Evolutionary conservation across 2,797 vertebrate species (phyloP).

Genomic region (Rachycentron canadum): DNA sequence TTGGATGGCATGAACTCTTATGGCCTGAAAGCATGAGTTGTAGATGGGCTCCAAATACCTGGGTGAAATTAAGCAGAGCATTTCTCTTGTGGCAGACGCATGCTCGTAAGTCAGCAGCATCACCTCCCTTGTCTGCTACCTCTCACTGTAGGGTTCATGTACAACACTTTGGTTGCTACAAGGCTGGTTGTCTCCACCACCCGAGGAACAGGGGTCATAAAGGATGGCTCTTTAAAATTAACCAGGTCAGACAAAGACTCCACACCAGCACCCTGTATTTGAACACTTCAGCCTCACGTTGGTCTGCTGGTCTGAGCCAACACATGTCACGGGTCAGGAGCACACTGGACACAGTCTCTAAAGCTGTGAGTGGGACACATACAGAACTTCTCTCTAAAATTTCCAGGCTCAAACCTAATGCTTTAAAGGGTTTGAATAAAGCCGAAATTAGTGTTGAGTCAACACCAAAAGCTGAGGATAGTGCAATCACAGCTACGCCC

Average conservation of each 20-base stretch:
- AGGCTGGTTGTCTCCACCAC: slow-evolving; percentile 62
- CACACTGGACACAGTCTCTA: slow-evolving; percentile 92
- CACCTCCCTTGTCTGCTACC: slow-evolving; percentile 73
- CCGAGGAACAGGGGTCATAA: slow-evolving; percentile 77
- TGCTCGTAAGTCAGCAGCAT: slow-evolving; percentile 77
- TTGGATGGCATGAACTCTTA: slow-evolving; percentile 50
- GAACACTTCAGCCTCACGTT: slow-evolving; percentile 88
- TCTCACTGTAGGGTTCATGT: slow-evolving; percentile 81
- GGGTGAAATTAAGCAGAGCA: slow-evolving; percentile 85
- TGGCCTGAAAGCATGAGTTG: slow-evolving; percentile 77
- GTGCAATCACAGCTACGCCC: neutral
- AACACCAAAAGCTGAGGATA: slow-evolving; percentile 42
- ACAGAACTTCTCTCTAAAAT: slow-evolving; percentile 91
- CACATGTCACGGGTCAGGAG: slow-evolving; percentile 93
- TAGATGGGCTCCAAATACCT: slow-evolving; percentile 85
- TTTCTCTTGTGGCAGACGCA: slow-evolving; percentile 84
- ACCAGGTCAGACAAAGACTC: slow-evolving; percentile 71
- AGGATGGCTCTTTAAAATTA: slow-evolving; percentile 67
- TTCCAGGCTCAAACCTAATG: slow-evolving; percentile 86
- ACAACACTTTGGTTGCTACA: slow-evolving; percentile 58
- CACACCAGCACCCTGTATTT: slow-evolving; percentile 84
- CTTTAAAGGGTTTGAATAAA: slow-evolving; percentile 75
- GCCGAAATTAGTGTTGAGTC: slow-evolving; percentile 68
- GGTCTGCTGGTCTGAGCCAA: slow-evolving; percentile 86
- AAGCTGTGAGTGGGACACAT: slow-evolving; percentile 92